Evolutionary conservation across 2,888 invertebrate species (phyloP), one percentile per base, ranked within the genome.

Genomic region (Anaspis maculata): DNA sequence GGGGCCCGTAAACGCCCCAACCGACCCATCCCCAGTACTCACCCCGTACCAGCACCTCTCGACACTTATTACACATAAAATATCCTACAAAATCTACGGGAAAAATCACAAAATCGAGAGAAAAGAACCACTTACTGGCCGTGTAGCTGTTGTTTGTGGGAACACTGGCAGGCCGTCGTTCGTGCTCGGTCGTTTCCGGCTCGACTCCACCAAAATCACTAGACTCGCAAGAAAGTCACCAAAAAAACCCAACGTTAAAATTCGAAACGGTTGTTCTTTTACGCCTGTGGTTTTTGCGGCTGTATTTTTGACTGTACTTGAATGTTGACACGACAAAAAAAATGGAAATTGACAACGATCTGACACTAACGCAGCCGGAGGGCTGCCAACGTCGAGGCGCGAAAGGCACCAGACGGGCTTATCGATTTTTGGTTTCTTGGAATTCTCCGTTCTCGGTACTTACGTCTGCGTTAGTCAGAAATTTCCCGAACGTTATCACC

Each of bases 91-190:
- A 10, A 15, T 14, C 4, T 7, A 24, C 19, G 23, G 22, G 3
- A 10, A 25, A 27, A 34, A 30, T 32, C 27, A 14, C 1, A 24
- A 27, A 34, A 42, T 40, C 44, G 42, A 37, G 39, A 55, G 51
- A 44, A 55, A 62, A 58, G 61, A 59, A 57, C 62, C 65, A 69
- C 69, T 69, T 67, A 69, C 69, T 59, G 66, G 65, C 62, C 66
- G 63, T 64, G 9, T 11, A 58, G 62, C 62, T 68, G 66, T 67
- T 68, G 67, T 69, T 67, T 66, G 66, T 62, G 64, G 59, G 60
- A 37, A 44, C 41, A 49, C 46, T 48, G 48, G 49, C 49, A 30
- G 35, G 33, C 30, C 25, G 32, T 43, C 45, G 45, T 39, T 19
- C 10, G 32, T 32, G 15, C 22, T 45, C 45, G 45, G 31, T 21